Percentiles rank a stretch among this genome's conserved stretches.
Evolutionary conservation across 2,797 vertebrate genomes (phyloP).

Genomic region (Protonibea diacanthus): DNA sequence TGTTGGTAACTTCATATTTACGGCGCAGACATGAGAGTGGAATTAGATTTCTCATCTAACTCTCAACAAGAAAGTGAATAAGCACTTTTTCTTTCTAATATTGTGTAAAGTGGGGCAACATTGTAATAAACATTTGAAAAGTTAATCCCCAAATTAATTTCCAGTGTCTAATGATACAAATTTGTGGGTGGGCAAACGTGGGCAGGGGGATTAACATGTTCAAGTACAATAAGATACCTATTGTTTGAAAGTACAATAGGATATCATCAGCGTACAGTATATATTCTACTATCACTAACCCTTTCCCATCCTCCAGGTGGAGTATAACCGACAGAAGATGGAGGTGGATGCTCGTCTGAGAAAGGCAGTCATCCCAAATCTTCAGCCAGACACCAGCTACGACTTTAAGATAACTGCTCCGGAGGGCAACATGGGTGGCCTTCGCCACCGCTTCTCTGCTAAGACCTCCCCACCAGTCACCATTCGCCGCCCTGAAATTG

Average conservation of each 20-base stretch:
- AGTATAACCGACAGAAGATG: constrained; percentile 92
- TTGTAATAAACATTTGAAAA: background rate
- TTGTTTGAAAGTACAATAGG: background rate
- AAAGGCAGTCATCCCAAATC: constrained; percentile 95
- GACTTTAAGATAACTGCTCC: constrained; percentile 95
- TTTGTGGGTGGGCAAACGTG: too few relatives aligned
- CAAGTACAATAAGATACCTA: too few relatives aligned
- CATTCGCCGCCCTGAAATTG: constrained; percentile 91
- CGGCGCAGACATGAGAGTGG: too few relatives aligned
- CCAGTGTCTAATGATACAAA: background rate
- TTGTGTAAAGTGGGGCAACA: background rate
- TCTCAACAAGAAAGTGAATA: background rate
- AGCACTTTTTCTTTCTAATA: background rate
- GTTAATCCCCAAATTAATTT: background rate
- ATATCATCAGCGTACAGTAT: constrained; percentile 13
- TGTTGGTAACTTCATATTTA: too few relatives aligned
- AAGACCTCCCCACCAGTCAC: constrained; percentile 93
- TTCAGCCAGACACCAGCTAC: constrained; percentile 93
- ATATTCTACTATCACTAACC: background rate
- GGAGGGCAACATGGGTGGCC: constrained; percentile 94
- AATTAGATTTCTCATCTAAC: too few relatives aligned
- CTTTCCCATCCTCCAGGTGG: constrained; percentile 86
- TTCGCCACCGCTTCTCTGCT: constrained; percentile 94
- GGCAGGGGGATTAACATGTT: too few relatives aligned
- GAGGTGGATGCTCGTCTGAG: constrained; percentile 93